Conservation (phyloP, 1,140 invertebrate species). For the Elysia chlorotica region DNA sequence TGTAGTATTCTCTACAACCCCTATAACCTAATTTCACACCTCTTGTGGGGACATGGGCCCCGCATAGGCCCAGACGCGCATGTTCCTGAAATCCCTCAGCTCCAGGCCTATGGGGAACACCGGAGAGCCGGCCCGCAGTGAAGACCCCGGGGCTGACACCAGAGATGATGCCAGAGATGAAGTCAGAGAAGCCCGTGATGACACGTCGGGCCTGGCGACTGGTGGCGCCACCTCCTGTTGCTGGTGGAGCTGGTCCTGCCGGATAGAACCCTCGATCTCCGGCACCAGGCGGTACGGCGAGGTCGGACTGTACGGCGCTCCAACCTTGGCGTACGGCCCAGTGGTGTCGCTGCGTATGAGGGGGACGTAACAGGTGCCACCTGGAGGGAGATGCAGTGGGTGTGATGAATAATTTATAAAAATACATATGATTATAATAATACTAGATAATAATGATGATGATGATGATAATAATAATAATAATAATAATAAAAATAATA, state of each 20-base stretch:
- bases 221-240: too few relatives aligned
- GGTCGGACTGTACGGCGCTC: constrained; percentile 3
- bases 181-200: too few relatives aligned
- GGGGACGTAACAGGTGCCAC: constrained; percentile 6
- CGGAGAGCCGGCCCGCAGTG: too few relatives aligned
- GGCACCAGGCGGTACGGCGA: constrained; percentile 2
- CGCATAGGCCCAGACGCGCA: constrained; percentile 16
- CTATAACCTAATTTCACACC: not conserved
- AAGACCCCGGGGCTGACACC: too few relatives aligned
- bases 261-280: constrained; percentile 16
- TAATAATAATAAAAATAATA: not conserved
- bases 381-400: not conserved
- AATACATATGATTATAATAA: too few relatives aligned
- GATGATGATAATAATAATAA: not conserved
- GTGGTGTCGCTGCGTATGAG: constrained; percentile 14
- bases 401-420: not conserved
- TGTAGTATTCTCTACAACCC: not conserved
- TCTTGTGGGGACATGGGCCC: constrained; percentile 18
- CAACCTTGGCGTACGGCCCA: constrained; percentile 14
- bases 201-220: too few relatives aligned
- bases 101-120: not conserved
- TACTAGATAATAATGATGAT: too few relatives aligned
- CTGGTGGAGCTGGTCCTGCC: too few relatives aligned
- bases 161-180: too few relatives aligned
- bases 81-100: constrained; percentile 7